phyloP scores from a whole-genome alignment of 2,888 invertebrate genomes.

The Pseudococcus jackbeardsleyi region DNA sequence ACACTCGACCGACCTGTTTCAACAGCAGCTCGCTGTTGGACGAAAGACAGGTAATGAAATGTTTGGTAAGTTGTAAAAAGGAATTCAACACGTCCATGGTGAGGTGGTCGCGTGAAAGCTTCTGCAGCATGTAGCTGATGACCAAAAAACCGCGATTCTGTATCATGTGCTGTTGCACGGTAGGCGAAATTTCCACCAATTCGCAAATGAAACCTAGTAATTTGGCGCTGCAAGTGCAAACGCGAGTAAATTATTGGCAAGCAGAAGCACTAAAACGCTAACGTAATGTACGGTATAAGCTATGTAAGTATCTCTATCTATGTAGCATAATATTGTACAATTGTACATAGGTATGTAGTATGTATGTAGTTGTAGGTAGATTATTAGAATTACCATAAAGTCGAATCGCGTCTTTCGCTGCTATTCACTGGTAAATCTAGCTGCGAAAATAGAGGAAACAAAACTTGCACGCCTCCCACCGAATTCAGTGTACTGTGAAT shows the following conservation, averaged over 20 bases:
- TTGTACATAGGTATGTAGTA: too few relatives aligned
- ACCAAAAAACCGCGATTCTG: slow-evolving; percentile 98
- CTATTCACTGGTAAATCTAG: slow-evolving; percentile 91
- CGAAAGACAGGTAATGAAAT: slow-evolving; percentile 92
- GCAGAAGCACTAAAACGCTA: too few relatives aligned
- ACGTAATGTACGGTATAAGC: too few relatives aligned
- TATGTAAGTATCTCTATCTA: too few relatives aligned
- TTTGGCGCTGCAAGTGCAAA: slow-evolving; percentile 82
- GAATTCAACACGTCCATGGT: slow-evolving; percentile 94
- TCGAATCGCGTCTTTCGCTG: slow-evolving; percentile 85
- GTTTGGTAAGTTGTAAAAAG: slow-evolving; percentile 91
- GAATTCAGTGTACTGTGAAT: slow-evolving; percentile 99
- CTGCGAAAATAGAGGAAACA: slow-evolving; percentile 98
- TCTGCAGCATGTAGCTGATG: slow-evolving; percentile 95
- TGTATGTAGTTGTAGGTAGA: too few relatives aligned
- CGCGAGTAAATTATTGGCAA: not conserved
- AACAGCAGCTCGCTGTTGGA: slow-evolving; percentile 91
- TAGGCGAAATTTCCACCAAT: slow-evolving; percentile 94
- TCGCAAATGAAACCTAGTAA: slow-evolving; percentile 97
- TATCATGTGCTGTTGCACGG: slow-evolving; percentile 99
- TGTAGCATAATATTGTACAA: too few relatives aligned
- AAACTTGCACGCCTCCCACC: slow-evolving; percentile 97
- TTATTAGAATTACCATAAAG: slow-evolving; percentile 79
- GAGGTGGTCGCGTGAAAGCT: slow-evolving; percentile 92
- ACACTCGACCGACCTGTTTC: slow-evolving; percentile 81